Evolutionary conservation across 2,797 vertebrate genomes (phyloP), one percentile per base, ranked within the genome.

Genomic region (Falco cherrug): DNA sequence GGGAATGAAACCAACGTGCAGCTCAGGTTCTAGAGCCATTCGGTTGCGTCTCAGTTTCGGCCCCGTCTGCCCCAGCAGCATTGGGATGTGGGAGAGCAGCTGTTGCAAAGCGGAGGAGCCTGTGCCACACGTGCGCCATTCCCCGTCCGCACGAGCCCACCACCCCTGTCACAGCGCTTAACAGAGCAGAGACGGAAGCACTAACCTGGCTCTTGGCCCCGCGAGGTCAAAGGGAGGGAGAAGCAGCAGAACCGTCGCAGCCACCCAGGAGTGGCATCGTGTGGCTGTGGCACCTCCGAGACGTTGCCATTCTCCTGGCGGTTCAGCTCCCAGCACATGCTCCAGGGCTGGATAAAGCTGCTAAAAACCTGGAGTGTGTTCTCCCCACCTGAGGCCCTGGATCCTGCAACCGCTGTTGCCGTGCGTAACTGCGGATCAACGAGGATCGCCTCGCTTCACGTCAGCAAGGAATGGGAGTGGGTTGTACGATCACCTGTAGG

Each of bases 271-370:
- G 68, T 2, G 41, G 65, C 86, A 53, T 53, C 13, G 15, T 0
- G 5, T 29, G 81, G 67, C 82, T 5, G 5, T 16, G 64, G 86
- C 89, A 64, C 60, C 81, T 76, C 64, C 18, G 80, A 74, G 83
- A 45, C 3, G 4, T 88, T 47, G 0, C 65, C 54, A 1, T 78
- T 39, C 85, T 78, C 31, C 3, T 8, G 7, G 92, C 80, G 22
- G 35, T 50, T 60, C 85, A 4, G 14, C 85, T 88, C 84, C 76
- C 84, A 12, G 28, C 74, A 0, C 11, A 0, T 2, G 26, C 90
- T 90, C 83, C 88, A 29, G 67, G 84, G 60, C 93, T 57, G 75
- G 73, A 47, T 53, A 65, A 83, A 93, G 96, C 96, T 97, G 97
- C 96, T 94, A 20, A 48, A 68, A 39, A 56, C 69, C 88, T 22